Percentiles rank a stretch among this genome's conserved stretches.
Conservation (phyloP, 2,113 vertebrate species). For the Halcyon malimbica region DNA sequence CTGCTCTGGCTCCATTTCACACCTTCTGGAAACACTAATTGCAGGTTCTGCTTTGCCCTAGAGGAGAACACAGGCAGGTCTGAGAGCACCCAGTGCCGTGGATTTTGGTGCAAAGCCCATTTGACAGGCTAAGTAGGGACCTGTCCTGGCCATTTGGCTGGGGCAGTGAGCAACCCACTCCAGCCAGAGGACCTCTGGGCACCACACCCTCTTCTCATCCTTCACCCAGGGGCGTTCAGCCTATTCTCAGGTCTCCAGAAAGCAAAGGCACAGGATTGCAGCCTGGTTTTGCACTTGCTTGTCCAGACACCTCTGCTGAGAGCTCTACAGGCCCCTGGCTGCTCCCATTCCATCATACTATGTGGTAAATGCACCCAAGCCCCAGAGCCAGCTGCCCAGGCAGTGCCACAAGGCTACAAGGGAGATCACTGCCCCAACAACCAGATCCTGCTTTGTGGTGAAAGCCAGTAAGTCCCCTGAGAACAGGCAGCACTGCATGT, state of each 20-base stretch:
- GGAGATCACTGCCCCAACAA: not conserved
- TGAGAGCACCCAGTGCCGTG: not conserved
- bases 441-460: not conserved
- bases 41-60: not conserved
- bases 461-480: not conserved
- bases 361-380: not conserved
- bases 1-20: not conserved
- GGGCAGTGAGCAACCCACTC: not conserved
- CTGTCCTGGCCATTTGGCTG: not conserved
- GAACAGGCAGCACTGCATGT: not conserved
- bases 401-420: not conserved
- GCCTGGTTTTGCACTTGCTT: not conserved
- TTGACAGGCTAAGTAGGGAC: not conserved
- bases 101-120: not conserved
- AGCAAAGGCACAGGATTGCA: not conserved
- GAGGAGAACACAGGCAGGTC: not conserved
- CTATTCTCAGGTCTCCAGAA: not conserved
- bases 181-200: not conserved
- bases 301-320: not conserved
- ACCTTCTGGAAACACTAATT: conserved; percentile 40
- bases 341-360: not conserved
- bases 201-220: not conserved
- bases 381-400: not conserved
- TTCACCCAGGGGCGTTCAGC: not conserved
- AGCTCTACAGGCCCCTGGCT: not conserved